These are phyloP conservation scores for Zoanthus gigantus DNA, from an alignment of 92 coral and sea anemone species.

Conservation along the genomic window DNA sequence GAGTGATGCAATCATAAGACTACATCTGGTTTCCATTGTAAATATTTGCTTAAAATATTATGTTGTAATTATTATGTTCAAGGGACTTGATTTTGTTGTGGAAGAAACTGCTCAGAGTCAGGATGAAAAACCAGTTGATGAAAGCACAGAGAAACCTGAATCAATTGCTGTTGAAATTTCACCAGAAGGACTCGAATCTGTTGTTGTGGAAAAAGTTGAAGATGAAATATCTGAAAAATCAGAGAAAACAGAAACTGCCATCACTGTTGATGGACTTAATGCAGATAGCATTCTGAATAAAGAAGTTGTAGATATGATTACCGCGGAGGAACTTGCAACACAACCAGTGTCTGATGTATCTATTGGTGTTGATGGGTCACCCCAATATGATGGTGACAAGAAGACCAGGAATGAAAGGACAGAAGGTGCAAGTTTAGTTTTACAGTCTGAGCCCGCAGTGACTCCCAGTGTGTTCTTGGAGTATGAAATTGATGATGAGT, in stretches of 20 bases:
- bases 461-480: constrained; percentile 56
- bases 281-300: constrained; percentile 45
- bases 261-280: constrained; percentile 22
- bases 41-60: no score
- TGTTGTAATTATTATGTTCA: background rate
- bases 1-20: no score
- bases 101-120: constrained; percentile 25
- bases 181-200: background rate
- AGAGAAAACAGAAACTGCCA: constrained; percentile 11
- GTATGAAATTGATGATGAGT: constrained; percentile 89
- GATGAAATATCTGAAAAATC: constrained; percentile 45
- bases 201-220: constrained; percentile 25
- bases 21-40: no score
- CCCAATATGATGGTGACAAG: constrained; percentile 5
- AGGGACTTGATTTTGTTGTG: constrained; percentile 11
- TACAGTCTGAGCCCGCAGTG: constrained; percentile 17
- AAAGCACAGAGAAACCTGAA: constrained; percentile 54
- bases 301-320: constrained; percentile 27
- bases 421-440: background rate
- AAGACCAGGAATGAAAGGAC: constrained; percentile 14
- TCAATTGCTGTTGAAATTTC: constrained; percentile 23
- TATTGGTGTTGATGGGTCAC: background rate
- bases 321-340: background rate
- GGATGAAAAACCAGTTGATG: background rate
- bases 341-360: background rate